Evolutionary conservation across 2,797 vertebrate species (phyloP).

Genomic region (Momotus momota): DNA sequence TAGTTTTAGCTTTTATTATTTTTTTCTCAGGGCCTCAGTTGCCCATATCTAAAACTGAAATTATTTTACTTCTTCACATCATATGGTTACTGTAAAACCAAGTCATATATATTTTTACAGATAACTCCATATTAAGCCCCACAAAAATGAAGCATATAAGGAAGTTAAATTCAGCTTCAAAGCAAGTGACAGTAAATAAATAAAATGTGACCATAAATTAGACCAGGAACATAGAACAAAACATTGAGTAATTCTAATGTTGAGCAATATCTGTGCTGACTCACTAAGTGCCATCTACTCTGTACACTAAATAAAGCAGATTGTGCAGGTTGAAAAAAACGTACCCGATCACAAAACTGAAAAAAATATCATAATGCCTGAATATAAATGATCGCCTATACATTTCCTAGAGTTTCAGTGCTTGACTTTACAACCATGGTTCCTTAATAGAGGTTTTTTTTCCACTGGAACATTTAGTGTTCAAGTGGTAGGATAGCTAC

Average conservation of each 20-base stretch:
- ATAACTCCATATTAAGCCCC: neutral
- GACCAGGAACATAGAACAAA: neutral
- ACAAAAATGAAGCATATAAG: neutral
- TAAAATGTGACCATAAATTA: neutral
- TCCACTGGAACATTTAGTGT: neutral
- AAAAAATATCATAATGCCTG: neutral
- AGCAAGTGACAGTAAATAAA: conserved; percentile 1
- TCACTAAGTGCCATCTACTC: neutral
- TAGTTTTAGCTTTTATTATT: neutral
- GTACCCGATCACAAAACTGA: neutral
- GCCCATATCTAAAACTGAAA: neutral
- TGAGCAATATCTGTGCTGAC: neutral
- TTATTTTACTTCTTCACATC: neutral
- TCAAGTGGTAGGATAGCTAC: neutral
- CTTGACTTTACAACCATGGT: neutral
- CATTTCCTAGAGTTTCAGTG: neutral
- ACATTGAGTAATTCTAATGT: neutral
- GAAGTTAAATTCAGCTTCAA: conserved; percentile 1
- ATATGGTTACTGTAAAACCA: neutral
- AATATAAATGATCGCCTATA: neutral
- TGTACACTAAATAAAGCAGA: neutral
- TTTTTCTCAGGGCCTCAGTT: neutral
- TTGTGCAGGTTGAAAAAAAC: neutral
- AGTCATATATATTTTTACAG: neutral
- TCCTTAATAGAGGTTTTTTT: neutral